These are phyloP conservation scores for Neodontobutis hainanensis DNA, from an alignment of 2,113 vertebrate genomes.

Conservation along the genomic window DNA sequence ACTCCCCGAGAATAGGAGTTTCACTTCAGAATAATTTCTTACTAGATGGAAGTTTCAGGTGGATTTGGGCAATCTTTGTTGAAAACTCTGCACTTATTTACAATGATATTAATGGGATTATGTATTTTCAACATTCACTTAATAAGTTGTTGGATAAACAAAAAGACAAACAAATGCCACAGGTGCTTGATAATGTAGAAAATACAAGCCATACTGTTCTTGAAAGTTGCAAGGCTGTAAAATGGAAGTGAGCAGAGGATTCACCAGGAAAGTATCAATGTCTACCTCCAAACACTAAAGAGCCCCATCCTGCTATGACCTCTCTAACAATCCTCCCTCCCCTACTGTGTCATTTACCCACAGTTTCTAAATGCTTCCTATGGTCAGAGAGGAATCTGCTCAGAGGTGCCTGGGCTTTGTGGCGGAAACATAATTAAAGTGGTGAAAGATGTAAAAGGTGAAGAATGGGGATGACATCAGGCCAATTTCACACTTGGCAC, in stretches of 20 bases:
- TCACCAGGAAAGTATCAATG: conserved; percentile 66
- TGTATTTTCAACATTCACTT: neutral
- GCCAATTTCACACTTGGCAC: conserved; percentile 99
- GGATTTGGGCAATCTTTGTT: neutral
- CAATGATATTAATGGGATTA: neutral
- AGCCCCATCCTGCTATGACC: conserved; percentile 72
- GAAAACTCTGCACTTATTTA: neutral
- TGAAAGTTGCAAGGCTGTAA: conserved; percentile 38
- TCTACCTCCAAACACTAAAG: conserved; percentile 68
- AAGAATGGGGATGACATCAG: conserved; percentile 99
- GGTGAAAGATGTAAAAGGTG: conserved; percentile 96
- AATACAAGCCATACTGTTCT: conserved; percentile 13
- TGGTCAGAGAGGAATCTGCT: conserved; percentile 94
- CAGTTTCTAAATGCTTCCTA: conserved; percentile 93
- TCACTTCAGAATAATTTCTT: conserved; percentile 21
- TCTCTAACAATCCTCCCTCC: conserved; percentile 76
- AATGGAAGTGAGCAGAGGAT: conserved; percentile 53
- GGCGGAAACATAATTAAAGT: conserved; percentile 98
- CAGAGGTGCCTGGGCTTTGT: conserved; percentile 85
- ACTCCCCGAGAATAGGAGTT: conserved; percentile 24
- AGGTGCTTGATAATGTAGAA: neutral
- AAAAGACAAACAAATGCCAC: conserved; percentile 2
- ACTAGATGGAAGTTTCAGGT: conserved; percentile 24
- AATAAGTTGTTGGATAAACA: neutral
- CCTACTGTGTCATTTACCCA: conserved; percentile 86